These are phyloP conservation scores for Mamestra brassicae DNA, from an alignment of 2,888 invertebrate species.

Conservation along the genomic window DNA sequence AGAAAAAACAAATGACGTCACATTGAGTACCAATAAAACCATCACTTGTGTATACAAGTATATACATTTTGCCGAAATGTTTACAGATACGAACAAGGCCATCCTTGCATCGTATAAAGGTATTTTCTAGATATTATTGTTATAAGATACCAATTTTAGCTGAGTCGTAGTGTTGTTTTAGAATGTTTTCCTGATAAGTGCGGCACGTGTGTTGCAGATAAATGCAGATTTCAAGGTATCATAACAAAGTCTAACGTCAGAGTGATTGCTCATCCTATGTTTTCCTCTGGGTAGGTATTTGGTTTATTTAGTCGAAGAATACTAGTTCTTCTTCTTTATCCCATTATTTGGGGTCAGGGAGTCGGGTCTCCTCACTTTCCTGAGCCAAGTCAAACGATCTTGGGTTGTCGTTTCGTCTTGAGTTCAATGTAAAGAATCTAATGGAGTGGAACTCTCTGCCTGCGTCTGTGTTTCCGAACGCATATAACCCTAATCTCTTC, in stretches of 20 bases:
- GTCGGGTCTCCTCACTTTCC: too few relatives aligned
- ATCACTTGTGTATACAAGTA: slow-evolving; percentile 35
- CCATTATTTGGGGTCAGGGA: too few relatives aligned
- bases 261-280: slow-evolving; percentile 4
- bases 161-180: slow-evolving; percentile 3
- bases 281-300: not conserved
- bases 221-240: slow-evolving; percentile 34
- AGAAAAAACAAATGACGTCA: slow-evolving; percentile 16
- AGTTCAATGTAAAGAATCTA: too few relatives aligned
- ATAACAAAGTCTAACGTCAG: slow-evolving; percentile 3
- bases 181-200: slow-evolving; percentile 33
- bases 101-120: not conserved
- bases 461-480: too few relatives aligned
- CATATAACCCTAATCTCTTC: too few relatives aligned
- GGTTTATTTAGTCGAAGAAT: not conserved
- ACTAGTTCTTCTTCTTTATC: too few relatives aligned
- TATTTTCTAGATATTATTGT: slow-evolving; percentile 12
- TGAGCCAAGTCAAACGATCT: too few relatives aligned
- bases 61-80: slow-evolving; percentile 23
- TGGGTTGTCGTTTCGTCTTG: too few relatives aligned
- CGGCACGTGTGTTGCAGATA: slow-evolving; percentile 33
- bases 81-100: slow-evolving; percentile 15
- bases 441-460: too few relatives aligned
- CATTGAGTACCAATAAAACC: not conserved
- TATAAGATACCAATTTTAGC: slow-evolving; percentile 4